Evolutionary conservation across 2,113 vertebrate species (phyloP), one percentile per base, ranked within the genome.

Genomic region (Gymnocephalus cernua): DNA sequence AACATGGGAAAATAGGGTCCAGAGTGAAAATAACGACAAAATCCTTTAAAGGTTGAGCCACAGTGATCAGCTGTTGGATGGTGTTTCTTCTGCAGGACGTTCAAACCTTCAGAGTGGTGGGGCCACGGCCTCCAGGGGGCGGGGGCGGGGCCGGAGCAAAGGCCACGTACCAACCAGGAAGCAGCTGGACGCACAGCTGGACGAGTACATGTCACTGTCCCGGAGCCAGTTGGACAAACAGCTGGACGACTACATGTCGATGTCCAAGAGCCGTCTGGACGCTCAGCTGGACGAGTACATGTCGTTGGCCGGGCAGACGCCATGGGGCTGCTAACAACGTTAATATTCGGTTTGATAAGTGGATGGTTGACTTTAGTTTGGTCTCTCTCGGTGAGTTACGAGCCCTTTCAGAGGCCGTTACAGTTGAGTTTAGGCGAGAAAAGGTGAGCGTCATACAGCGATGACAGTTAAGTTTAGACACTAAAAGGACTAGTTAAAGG

Each of bases 221-320:
- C 97, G 96, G 88, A 96, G 95, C 68, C 93, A 97, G 66, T 92
- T 99, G 79, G 98, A 99, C 4, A 93, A 95, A 0, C 94, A 99
- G 90, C 94, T 99, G 87, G 98, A 99, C 21, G 96, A 96, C 0
- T 99, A 99, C 93, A 98, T 99, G 98, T 96, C 97, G 15, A 95
- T 95, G 85, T 97, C 96, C 2, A 96, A 96, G 83, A 96, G 96
- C 58, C 94, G 96, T 58, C 93, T 99, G 74, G 98, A 99, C 1
- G 96, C 96, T 0, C 94, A 97, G 91, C 94, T 98, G 87, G 98
- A 99, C 50, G 97, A 96, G 0, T 98, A 99, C 93, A 99, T 99
- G 97, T 95, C 96, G 16, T 95, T 82, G 79, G 85, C 65, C 0
- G 83, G 85, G n/a, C 63, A 83, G 65, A 12, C 0, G 2, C 6